These are phyloP conservation scores for Collichthys lucidus DNA, from an alignment of 2,113 vertebrate genomes.

Conservation along the genomic window DNA sequence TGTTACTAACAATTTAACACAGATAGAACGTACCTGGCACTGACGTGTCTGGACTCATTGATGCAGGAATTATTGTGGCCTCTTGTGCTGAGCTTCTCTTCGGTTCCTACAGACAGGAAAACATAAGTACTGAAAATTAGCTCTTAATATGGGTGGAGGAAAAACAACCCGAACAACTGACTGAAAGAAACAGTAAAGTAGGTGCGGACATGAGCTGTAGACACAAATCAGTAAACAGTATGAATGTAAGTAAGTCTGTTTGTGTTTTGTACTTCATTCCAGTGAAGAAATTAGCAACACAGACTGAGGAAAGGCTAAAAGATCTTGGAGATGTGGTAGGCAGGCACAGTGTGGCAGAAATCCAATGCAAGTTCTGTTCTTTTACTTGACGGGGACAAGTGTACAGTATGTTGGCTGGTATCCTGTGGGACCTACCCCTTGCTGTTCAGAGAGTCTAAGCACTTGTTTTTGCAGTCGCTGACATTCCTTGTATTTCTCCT, in stretches of 20 bases:
- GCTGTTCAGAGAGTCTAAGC: constrained; percentile 90
- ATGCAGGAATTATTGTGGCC: constrained; percentile 64
- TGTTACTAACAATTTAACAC: background rate
- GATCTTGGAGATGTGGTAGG: background rate
- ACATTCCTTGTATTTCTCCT: constrained; percentile 98
- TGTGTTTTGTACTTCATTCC: background rate
- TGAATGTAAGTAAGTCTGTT: background rate
- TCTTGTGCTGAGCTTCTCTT: constrained; percentile 80
- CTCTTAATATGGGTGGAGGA: background rate
- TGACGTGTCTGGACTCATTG: constrained; percentile 82
- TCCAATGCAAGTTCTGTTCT: constrained; percentile 7
- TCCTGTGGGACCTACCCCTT: constrained; percentile 86
- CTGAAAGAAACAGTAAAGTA: background rate
- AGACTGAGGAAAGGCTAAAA: background rate
- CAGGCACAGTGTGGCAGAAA: constrained; percentile 1
- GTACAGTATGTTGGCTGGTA: background rate
- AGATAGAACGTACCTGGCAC: constrained; percentile 77
- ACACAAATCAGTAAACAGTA: background rate
- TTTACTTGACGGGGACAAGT: background rate
- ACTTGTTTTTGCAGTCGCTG: constrained; percentile 97
- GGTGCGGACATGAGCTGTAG: background rate
- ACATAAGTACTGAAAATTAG: background rate
- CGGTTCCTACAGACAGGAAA: constrained; percentile 60
- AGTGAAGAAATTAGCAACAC: background rate
- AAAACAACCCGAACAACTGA: background rate